Conservation (phyloP, 2,113 vertebrate species). For the Paramisgurnus dabryanus region DNA sequence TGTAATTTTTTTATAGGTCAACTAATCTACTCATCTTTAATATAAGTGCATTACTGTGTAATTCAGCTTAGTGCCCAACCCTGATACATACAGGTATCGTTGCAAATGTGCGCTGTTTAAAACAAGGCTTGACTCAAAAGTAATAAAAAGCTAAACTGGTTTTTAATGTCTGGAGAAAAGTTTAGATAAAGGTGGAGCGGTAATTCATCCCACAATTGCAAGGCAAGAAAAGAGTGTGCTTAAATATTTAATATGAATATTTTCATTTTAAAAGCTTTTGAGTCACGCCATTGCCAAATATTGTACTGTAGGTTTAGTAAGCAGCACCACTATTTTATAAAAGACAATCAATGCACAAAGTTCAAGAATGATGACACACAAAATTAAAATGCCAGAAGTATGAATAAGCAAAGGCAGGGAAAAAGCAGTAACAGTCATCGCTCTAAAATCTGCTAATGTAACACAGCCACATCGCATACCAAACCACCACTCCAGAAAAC, state of each 20-base stretch:
- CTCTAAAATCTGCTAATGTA: neutral
- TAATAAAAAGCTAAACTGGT: too few species aligned
- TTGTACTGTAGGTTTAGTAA: neutral
- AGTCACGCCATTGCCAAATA: constrained; percentile 1
- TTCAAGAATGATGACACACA: neutral
- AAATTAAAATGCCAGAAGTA: neutral
- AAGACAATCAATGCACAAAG: neutral
- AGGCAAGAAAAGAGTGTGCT: neutral
- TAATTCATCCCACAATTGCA: neutral
- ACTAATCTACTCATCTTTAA: too few species aligned
- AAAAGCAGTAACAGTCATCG: neutral
- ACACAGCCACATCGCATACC: neutral
- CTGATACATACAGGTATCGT: too few species aligned
- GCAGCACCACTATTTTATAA: neutral
- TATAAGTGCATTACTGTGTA: too few species aligned
- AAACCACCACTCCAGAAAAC: neutral
- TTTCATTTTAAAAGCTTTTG: neutral
- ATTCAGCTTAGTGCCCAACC: too few species aligned
- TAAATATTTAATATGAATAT: too few species aligned
- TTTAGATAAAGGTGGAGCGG: neutral
- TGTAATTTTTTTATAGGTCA: too few species aligned
- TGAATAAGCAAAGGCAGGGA: neutral
- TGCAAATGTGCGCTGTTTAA: too few species aligned
- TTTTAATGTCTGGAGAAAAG: neutral
- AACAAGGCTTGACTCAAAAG: too few species aligned